Conservation (phyloP, 1,140 invertebrate genomes). For the Lordiphosa clarofinis region DNA sequence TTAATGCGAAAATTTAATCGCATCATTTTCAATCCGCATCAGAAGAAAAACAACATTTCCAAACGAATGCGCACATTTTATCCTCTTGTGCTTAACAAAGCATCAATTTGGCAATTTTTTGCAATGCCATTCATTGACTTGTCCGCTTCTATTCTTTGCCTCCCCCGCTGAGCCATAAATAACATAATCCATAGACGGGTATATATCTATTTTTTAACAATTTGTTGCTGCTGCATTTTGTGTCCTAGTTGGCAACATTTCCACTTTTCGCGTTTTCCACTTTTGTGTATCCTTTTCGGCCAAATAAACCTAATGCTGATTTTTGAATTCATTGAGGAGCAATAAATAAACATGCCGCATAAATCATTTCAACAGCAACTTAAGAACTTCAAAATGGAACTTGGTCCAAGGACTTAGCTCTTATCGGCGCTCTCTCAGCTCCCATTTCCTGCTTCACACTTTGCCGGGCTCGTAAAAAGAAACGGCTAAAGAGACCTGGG, state of each 20-base stretch:
- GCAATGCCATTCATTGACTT: constrained; percentile 9
- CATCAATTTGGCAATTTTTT: constrained; percentile 27
- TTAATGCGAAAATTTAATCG: constrained; percentile 25
- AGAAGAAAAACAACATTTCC: constrained; percentile 21
- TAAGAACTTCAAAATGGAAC: constrained; percentile 35
- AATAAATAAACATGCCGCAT: constrained; percentile 59
- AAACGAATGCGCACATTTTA: constrained; percentile 32
- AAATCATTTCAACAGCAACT: constrained; percentile 58
- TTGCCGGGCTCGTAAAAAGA: constrained; percentile 13
- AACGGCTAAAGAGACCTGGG: constrained; percentile 52
- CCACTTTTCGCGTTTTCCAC: constrained; percentile 6
- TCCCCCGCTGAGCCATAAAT: constrained; percentile 31
- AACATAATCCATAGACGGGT: constrained; percentile 40
- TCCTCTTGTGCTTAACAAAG: constrained; percentile 25
- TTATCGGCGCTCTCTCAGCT: constrained; percentile 32
- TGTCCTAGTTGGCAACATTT: constrained; percentile 39
- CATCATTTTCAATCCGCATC: constrained; percentile 28
- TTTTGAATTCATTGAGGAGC: constrained; percentile 56
- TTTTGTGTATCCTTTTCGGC: constrained; percentile 9
- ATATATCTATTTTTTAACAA: constrained; percentile 13
- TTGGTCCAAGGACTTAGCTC: constrained; percentile 23
- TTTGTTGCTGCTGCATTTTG: constrained; percentile 34
- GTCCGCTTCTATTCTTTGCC: neutral
- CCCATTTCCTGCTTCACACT: constrained; percentile 5
- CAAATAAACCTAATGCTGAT: constrained; percentile 23